A percentile compares a stretch with the other conserved stretches of the same genome.
Conservation (phyloP, 1,140 invertebrate species). For the Coptotermes formosanus region DNA sequence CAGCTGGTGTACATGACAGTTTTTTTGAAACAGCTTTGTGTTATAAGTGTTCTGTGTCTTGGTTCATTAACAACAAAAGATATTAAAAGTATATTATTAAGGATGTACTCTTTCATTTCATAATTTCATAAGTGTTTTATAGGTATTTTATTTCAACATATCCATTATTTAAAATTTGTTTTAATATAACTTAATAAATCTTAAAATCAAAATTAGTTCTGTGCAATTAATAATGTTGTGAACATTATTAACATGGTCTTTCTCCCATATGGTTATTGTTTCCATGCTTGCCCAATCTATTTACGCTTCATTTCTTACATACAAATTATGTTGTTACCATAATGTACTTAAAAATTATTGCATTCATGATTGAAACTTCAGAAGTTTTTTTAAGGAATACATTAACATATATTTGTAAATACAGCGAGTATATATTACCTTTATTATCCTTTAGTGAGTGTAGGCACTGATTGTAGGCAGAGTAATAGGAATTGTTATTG, state of each 20-base stretch:
- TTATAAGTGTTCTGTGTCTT: background rate
- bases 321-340: background rate
- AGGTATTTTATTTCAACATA: background rate
- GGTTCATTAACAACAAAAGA: background rate
- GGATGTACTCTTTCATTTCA: background rate
- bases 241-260: background rate
- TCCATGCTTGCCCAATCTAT: background rate
- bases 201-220: background rate
- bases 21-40: background rate
- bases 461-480: background rate
- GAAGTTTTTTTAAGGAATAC: background rate
- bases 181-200: too few relatives aligned
- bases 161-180: background rate
- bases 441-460: background rate
- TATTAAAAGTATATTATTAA: background rate
- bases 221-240: background rate
- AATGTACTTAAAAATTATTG: background rate
- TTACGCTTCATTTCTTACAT: background rate
- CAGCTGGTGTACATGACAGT: background rate
- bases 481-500: background rate
- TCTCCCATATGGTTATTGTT: background rate
- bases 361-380: background rate
- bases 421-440: slow-evolving; percentile 1
- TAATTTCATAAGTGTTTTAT: background rate
- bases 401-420: background rate